These are phyloP conservation scores for Onthophagus sagittarius DNA, from an alignment of 2,888 invertebrate species.

Conservation along the genomic window DNA sequence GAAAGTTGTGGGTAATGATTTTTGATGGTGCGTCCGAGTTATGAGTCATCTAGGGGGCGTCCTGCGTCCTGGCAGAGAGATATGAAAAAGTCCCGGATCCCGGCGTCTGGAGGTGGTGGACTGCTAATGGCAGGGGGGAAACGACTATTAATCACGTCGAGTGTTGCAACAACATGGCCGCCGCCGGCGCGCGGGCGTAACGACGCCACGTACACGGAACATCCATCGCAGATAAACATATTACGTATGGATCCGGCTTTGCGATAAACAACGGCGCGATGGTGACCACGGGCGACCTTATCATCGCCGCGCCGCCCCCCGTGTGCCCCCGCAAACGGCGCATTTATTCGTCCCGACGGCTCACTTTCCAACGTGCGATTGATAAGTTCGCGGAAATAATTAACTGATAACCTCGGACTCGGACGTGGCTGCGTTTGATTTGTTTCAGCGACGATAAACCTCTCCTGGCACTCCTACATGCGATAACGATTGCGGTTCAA, in stretches of 20 bases:
- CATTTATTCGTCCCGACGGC: slow-evolving; percentile 27
- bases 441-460: slow-evolving; percentile 12
- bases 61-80: slow-evolving; percentile 11
- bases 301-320: slow-evolving; percentile 1
- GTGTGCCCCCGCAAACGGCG: slow-evolving; percentile 20
- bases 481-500: too few relatives aligned
- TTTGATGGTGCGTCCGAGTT: not conserved
- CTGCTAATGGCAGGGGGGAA: slow-evolving; percentile 49
- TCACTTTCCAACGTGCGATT: slow-evolving; percentile 29
- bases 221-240: slow-evolving; percentile 51
- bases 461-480: too few relatives aligned
- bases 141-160: slow-evolving; percentile 51
- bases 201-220: slow-evolving; percentile 48
- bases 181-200: slow-evolving; percentile 19
- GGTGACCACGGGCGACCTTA: slow-evolving; percentile 18
- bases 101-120: slow-evolving; percentile 33
- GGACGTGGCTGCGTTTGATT: slow-evolving; percentile 15
- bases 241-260: slow-evolving; percentile 49
- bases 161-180: slow-evolving; percentile 50
- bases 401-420: slow-evolving; percentile 21
- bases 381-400: slow-evolving; percentile 29
- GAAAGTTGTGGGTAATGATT: not conserved
- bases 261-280: slow-evolving; percentile 43
- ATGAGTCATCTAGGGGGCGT: slow-evolving; percentile 4
- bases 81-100: not conserved